phyloP scores from a whole-genome alignment of 2,888 invertebrate genomes.

The Scaptodrosophila latifasciaeformis region DNA sequence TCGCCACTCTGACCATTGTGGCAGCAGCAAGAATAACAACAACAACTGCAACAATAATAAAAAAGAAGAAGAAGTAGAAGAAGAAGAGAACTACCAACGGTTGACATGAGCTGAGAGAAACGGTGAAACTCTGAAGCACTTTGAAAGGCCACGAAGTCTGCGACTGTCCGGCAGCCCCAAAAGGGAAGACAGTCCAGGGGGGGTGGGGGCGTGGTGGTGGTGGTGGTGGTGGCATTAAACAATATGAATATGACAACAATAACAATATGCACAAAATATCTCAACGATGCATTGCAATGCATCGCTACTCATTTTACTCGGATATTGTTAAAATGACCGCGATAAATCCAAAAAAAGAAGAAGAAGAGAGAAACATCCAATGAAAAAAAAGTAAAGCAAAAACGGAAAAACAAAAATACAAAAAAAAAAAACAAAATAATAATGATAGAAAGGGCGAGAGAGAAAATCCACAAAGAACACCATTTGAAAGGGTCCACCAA shows the following conservation, averaged over 20 bases:
- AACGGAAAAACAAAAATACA: not conserved
- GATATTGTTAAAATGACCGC: slow-evolving; percentile 44
- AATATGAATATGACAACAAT: slow-evolving; percentile 51
- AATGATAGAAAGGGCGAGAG: slow-evolving; percentile 1
- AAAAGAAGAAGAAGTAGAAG: too few species aligned
- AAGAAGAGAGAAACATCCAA: not conserved
- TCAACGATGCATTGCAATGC: slow-evolving; percentile 6
- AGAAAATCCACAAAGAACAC: too few species aligned
- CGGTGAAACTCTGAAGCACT: too few species aligned
- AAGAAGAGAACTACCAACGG: too few species aligned
- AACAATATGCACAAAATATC: slow-evolving; percentile 11
- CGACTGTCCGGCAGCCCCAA: too few species aligned
- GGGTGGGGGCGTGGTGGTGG: slow-evolving; percentile 3
- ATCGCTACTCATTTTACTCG: slow-evolving; percentile 3
- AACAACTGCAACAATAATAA: too few species aligned
- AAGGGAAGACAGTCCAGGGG: slow-evolving; percentile 10
- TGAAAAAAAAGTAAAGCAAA: too few species aligned
- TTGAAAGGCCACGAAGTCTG: slow-evolving; percentile 21
- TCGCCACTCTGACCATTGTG: slow-evolving; percentile 57
- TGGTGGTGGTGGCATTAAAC: slow-evolving; percentile 34
- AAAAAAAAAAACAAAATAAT: not conserved
- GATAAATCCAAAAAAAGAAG: slow-evolving; percentile 16
- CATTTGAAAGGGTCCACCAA: too few species aligned
- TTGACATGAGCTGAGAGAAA: too few species aligned
- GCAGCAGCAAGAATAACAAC: slow-evolving; percentile 17